Evolutionary conservation across 37 sponge, comb jelly and placozoan species (phyloP), one percentile per base, ranked within the genome.

Genomic region (Aplysina aerophoba): DNA sequence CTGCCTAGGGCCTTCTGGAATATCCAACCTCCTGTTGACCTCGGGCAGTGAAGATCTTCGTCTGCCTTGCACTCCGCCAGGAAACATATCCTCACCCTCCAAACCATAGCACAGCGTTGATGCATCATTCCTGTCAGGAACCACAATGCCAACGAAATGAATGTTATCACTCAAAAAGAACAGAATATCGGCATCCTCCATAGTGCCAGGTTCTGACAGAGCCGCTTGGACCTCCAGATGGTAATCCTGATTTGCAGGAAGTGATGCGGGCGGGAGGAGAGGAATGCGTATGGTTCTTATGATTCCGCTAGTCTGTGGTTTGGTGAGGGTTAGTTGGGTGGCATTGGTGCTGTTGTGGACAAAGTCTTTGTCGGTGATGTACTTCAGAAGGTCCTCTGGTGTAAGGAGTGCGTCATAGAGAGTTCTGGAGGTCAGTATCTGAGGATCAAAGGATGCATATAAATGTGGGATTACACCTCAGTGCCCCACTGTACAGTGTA

Each of bases 101-200:
- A 75, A 19, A 1, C 78, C 78, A 54, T 75, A 75, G 53, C 78
- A 75, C 15, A 41, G 1, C 1, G 78, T n/a, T 21, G 33, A 0
- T 24, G 54, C 41, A 0, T 75, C 53, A 22, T 25, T 75, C 2
- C n/a, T 24, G 20, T 75, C 78, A 4, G 78, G 53, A 1, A 75
- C 37, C 6, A 41, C 78, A 31, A 75, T 16, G 8, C 78, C 78
- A 36, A 75, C 37, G 1, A 24, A 39, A 40, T 75, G 44, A 2
- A 39, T 14, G 53, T 50, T 50, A 25, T 75, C 78, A 40, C 78
- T 75, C 41, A 75, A 54, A 24, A 75, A 16, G 25, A 75, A 75
- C 3, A 40, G 14, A 41, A 75, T 75, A 54, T 75, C 78, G 16
- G 78, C 78, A 24, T 75, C 78, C n/a, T 75, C 78, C 21, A 13